phyloP scores from a whole-genome alignment of 2,797 vertebrate genomes.

The Falco peregrinus region DNA sequence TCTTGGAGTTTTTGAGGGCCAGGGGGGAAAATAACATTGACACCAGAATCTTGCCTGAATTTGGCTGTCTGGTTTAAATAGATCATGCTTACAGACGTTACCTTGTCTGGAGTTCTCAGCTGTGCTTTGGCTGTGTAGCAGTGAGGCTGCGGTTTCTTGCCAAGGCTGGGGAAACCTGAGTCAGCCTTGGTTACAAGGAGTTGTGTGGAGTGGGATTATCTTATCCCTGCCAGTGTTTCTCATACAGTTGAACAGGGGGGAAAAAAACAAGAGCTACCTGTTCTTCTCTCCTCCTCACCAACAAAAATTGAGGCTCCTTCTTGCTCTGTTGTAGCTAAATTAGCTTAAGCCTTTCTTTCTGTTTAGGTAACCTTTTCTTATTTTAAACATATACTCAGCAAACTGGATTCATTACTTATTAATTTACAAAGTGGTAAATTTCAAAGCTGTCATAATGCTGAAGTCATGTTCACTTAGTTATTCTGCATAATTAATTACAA shows the following conservation, averaged over 20 bases:
- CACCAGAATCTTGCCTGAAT: not conserved
- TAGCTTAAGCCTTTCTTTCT: not conserved
- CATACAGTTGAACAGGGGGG: not conserved
- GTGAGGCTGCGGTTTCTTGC: not conserved
- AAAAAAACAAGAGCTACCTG: not conserved
- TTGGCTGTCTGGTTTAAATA: not conserved
- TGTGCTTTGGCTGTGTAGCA: not conserved
- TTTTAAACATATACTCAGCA: constrained; percentile 56
- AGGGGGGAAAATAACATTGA: accelerated
- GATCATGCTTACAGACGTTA: not conserved
- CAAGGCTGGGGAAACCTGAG: not conserved
- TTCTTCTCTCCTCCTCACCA: not conserved
- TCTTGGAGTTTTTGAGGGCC: accelerated
- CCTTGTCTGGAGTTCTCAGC: not conserved
- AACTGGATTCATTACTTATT: constrained; percentile 63
- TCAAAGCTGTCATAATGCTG: constrained; percentile 76
- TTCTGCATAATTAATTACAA: constrained; percentile 82
- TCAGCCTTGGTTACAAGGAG: not conserved
- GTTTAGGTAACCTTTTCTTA: constrained; percentile 45
- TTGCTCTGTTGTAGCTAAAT: not conserved
- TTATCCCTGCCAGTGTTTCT: not conserved
- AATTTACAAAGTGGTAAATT: constrained; percentile 70
- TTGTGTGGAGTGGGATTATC: not conserved
- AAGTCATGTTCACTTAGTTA: constrained; percentile 73
- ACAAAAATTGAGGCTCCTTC: not conserved